Percentiles rank a stretch among this genome's conserved stretches.
These are phyloP conservation scores for Lepidothrix coronata DNA, from an alignment of 2,113 vertebrate genomes.

Conservation along the genomic window DNA sequence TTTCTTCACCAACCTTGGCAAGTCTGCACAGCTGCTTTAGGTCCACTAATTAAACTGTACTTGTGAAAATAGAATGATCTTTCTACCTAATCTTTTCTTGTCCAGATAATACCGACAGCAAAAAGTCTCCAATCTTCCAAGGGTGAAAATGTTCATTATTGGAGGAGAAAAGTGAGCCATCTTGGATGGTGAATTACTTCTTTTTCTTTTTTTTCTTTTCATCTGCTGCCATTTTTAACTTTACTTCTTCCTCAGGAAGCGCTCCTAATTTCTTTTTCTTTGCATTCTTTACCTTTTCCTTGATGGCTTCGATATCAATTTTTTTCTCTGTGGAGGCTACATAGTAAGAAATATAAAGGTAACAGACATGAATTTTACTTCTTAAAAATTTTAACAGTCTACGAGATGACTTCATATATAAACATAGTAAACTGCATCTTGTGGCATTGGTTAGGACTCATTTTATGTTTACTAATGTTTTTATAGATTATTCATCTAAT, in stretches of 20 bases:
- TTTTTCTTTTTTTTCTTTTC: slow-evolving; percentile 83
- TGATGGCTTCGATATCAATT: slow-evolving; percentile 89
- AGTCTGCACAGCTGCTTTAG: neutral
- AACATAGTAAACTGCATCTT: neutral
- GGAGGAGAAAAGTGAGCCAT: neutral
- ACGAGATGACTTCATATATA: neutral
- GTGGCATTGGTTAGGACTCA: neutral
- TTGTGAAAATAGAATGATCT: neutral
- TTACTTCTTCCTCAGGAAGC: slow-evolving; percentile 78
- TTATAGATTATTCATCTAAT: neutral
- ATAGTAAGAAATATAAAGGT: neutral
- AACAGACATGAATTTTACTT: neutral
- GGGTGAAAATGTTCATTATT: neutral
- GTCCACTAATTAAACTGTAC: neutral
- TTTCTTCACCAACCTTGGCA: neutral
- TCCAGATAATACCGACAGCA: neutral
- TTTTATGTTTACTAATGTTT: neutral
- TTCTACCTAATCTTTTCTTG: neutral
- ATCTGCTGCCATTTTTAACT: slow-evolving; percentile 68
- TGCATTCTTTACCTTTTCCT: slow-evolving; percentile 92
- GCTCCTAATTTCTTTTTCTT: slow-evolving; percentile 94
- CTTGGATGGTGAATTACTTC: slow-evolving; percentile 14
- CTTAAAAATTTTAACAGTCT: neutral
- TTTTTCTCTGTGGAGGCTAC: slow-evolving; percentile 82
- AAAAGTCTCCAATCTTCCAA: neutral